phyloP scores from a whole-genome alignment of 1,140 invertebrate species.

The Helicoverpa armigera region DNA sequence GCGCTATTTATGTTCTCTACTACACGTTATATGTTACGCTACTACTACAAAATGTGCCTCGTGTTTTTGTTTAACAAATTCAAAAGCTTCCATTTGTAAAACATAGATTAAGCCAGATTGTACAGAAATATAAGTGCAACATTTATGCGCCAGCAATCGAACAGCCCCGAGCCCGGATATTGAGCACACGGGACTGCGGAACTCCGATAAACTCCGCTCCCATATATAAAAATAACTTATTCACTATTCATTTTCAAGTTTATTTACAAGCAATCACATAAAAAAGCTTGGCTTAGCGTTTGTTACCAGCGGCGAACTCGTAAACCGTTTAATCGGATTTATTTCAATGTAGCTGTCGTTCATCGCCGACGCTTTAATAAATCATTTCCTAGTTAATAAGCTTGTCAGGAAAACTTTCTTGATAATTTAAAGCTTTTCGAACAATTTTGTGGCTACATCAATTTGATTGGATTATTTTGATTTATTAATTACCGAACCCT shows the following conservation, averaged over 20 bases:
- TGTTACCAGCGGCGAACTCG: background rate
- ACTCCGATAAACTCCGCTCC: conserved; percentile 16
- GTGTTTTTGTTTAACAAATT: no score
- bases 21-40: background rate
- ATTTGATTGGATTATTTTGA: conserved; percentile 16
- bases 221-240: conserved; percentile 10
- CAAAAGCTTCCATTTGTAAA: no score
- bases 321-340: conserved; percentile 38
- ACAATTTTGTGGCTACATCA: conserved; percentile 2
- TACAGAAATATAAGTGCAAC: background rate
- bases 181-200: conserved; percentile 5
- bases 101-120: no score
- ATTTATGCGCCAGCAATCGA: background rate
- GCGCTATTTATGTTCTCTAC: background rate
- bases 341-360: conserved; percentile 27
- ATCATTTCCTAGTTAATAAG: conserved; percentile 31
- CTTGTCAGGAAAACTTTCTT: conserved; percentile 32
- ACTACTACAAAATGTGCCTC: no score
- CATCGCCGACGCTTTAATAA: conserved; percentile 24
- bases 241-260: conserved; percentile 26
- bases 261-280: conserved; percentile 17
- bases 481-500: conserved; percentile 23
- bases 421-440: conserved; percentile 36
- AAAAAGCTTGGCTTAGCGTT: background rate
- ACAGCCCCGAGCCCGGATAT: background rate